Evolutionary conservation across 2,888 invertebrate genomes (phyloP).

Genomic region (Lypha dubia): DNA sequence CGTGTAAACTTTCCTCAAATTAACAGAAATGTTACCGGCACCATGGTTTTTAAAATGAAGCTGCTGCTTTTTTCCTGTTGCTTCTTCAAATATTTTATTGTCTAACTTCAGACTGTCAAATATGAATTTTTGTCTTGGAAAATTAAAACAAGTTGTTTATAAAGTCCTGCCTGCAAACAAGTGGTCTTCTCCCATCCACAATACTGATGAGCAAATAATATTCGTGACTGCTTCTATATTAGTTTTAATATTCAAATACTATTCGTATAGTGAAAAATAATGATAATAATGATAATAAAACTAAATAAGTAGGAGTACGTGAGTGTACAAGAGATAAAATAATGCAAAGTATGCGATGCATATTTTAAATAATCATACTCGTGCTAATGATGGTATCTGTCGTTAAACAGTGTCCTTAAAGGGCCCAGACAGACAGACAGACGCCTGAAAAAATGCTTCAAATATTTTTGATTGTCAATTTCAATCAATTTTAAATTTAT

Average conservation of each 20-base stretch:
- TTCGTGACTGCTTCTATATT: background rate
- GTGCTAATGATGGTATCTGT: too few relatives aligned
- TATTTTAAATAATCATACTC: background rate
- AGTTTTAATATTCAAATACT: background rate
- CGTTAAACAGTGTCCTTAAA: too few relatives aligned
- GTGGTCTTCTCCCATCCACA: slow-evolving; percentile 2
- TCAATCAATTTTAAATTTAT: too few relatives aligned
- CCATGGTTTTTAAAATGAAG: slow-evolving; percentile 13
- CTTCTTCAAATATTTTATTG: slow-evolving; percentile 47
- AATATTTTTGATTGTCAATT: too few relatives aligned
- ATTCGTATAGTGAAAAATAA: slow-evolving; percentile 1
- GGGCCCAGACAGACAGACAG: too few relatives aligned
- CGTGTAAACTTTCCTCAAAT: background rate
- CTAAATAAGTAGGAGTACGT: slow-evolving; percentile 26
- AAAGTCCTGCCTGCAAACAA: slow-evolving; percentile 38
- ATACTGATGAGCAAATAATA: slow-evolving; percentile 21
- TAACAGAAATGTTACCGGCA: background rate
- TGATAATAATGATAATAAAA: slow-evolving; percentile 27
- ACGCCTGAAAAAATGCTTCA: too few relatives aligned
- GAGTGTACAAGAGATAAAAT: slow-evolving; percentile 21
- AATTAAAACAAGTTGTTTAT: slow-evolving; percentile 56
- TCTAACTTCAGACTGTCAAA: slow-evolving; percentile 62
- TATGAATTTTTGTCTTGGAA: slow-evolving; percentile 59
- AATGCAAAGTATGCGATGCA: slow-evolving; percentile 1
- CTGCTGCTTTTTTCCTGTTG: slow-evolving; percentile 1